Percentiles rank a stretch among this genome's conserved stretches.
These are phyloP conservation scores for Tethea ocularis DNA, from an alignment of 2,888 invertebrate genomes.

Conservation along the genomic window DNA sequence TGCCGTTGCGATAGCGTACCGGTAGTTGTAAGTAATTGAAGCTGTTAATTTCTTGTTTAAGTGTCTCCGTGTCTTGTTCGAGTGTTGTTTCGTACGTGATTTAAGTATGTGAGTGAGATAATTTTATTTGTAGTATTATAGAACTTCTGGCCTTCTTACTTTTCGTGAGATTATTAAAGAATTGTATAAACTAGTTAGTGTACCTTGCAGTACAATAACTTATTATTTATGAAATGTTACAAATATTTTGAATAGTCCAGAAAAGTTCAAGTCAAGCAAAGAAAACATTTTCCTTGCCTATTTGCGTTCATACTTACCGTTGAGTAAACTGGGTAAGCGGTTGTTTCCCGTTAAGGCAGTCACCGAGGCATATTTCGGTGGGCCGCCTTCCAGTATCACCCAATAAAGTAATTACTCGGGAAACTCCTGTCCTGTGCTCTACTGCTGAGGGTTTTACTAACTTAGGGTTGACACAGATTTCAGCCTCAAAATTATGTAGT, in stretches of 20 bases:
- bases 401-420: slow-evolving; percentile 71
- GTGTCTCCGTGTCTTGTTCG: slow-evolving; percentile 51
- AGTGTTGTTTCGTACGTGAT: slow-evolving; percentile 42
- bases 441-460: slow-evolving; percentile 12
- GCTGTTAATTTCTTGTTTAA: slow-evolving; percentile 66
- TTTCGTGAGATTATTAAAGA: not conserved
- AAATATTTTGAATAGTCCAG: no score
- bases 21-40: slow-evolving; percentile 68
- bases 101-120: slow-evolving; percentile 26
- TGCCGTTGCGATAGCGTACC: slow-evolving; percentile 59
- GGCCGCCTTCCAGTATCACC: slow-evolving; percentile 57
- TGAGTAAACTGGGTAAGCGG: slow-evolving; percentile 21
- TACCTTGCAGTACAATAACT: no score
- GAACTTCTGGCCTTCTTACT: not conserved
- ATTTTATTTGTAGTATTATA: not conserved
- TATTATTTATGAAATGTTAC: no score
- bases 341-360: slow-evolving; percentile 38
- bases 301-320: slow-evolving; percentile 22
- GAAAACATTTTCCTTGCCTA: slow-evolving; percentile 7
- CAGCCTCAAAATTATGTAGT: slow-evolving; percentile 12
- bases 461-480: slow-evolving; percentile 33
- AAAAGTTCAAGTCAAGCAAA: no score
- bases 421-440: slow-evolving; percentile 24
- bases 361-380: slow-evolving; percentile 48
- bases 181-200: no score